Evolutionary conservation across 2,888 invertebrate species (phyloP).

Genomic region (Cremastinae sp.): DNA sequence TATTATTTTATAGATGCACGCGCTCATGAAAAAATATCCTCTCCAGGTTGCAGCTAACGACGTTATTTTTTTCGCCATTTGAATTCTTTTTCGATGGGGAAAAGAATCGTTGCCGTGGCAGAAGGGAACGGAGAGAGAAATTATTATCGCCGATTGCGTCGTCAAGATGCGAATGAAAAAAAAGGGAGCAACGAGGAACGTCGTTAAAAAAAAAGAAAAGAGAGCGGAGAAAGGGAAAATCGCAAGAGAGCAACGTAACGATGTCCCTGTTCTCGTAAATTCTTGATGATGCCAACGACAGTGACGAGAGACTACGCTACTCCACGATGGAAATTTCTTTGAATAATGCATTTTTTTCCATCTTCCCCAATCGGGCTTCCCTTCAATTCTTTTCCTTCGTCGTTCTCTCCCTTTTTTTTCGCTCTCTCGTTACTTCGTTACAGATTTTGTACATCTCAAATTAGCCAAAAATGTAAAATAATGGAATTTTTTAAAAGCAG

Average conservation of each 20-base stretch:
- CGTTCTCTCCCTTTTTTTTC: neutral
- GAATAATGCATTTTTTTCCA: conserved; percentile 74
- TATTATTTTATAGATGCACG: too few species aligned
- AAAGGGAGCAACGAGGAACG: conserved; percentile 68
- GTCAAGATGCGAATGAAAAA: conserved; percentile 47
- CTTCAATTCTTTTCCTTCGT: neutral
- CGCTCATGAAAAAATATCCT: too few species aligned
- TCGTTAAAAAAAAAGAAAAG: conserved; percentile 63
- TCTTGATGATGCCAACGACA: conserved; percentile 61
- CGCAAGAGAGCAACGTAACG: conserved; percentile 78
- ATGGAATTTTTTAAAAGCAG: too few species aligned
- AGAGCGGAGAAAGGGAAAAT: conserved; percentile 49
- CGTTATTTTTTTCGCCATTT: too few species aligned
- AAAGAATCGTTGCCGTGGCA: conserved; percentile 23
- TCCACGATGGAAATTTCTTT: conserved; percentile 76
- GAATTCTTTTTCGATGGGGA: neutral
- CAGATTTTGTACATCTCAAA: neutral
- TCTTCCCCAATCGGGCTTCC: conserved; percentile 38
- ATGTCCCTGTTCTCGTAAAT: conserved; percentile 72
- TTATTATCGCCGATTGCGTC: conserved; percentile 29
- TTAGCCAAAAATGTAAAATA: too few species aligned
- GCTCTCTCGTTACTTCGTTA: neutral
- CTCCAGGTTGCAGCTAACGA: too few species aligned
- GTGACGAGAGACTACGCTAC: conserved; percentile 64
- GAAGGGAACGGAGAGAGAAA: conserved; percentile 16